Evolutionary conservation across 2,797 vertebrate species (phyloP), one percentile per base, ranked within the genome.

Genomic region (Hemibagrus guttatus): DNA sequence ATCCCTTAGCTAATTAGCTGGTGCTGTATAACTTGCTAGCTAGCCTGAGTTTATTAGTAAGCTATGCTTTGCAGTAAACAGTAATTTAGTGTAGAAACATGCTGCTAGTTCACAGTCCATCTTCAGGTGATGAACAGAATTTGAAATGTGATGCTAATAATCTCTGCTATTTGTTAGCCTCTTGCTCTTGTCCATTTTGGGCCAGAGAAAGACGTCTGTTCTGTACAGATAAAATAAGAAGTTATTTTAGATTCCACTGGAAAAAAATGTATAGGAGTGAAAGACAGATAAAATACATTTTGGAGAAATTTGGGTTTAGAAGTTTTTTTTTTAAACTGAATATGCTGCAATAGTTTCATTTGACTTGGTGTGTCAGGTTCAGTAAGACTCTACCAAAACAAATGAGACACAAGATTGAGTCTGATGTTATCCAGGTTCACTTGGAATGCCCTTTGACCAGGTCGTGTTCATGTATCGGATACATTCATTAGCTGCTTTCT

Each of bases 401-500:
- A 84, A 58, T 71, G 71, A 89, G 66, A 88, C 56, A 88, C 84
- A 75, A 76, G 80, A 88, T 88, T 89, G 56, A 79, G 85, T 90
- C 92, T 93, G 88, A 92, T 84, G 89, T 90, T 84, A 84, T 82
- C 87, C 79, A 88, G 86, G 90, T 92, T 93, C 87, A 79, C 86
- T 89, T 76, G 85, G 90, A 88, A 84, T 86, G 80, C 87, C 84
- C 88, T 81, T 84, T 39, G 84, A 31, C 85, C 88, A 54, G 87
- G 90, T 85, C 35, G 81, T 81, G 81, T 88, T 90, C 87, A 91
- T 93, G 63, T 89, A 92, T 93, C 84, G 74, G 90, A 93, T 95
- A 93, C 90, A 90, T 91, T 92, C 91, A 89, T 89, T 89, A 91
- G 91, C 90, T 83, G 69, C 56, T 31, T 87, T 90, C 82, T 90